Conservation (phyloP, 30 jellyfish, hydroid and myxozoan genomes). For the Aurelia sp. region DNA sequence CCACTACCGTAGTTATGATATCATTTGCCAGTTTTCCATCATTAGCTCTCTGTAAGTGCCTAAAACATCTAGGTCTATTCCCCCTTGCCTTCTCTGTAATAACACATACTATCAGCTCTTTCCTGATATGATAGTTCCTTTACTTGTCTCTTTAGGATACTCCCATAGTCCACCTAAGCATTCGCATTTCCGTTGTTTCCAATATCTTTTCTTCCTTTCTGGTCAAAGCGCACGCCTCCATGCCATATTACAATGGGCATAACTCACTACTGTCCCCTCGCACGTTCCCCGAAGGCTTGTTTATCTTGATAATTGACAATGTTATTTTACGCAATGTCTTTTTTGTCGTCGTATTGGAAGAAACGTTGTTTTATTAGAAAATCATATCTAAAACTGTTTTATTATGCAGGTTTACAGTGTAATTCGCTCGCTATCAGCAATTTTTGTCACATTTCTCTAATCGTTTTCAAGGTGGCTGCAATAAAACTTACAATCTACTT, state of each 20-base stretch:
- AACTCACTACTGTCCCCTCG: too few relatives aligned
- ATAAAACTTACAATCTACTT: conserved; percentile 14
- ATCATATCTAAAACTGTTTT: too few relatives aligned
- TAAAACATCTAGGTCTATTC: conserved; percentile 1
- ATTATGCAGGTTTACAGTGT: too few relatives aligned
- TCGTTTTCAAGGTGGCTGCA: neutral
- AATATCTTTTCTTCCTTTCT: conserved; percentile 1
- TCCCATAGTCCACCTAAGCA: neutral
- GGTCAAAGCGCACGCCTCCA: neutral
- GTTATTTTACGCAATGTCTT: too few relatives aligned
- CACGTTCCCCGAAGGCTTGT: too few relatives aligned
- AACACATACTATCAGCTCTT: conserved; percentile 11
- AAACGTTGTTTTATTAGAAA: too few relatives aligned
- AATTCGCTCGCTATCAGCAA: too few relatives aligned
- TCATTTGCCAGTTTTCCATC: neutral
- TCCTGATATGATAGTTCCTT: conserved; percentile 34
- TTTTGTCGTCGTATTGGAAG: too few relatives aligned
- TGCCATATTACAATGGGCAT: neutral
- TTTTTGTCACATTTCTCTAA: too few relatives aligned
- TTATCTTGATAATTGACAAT: too few relatives aligned
- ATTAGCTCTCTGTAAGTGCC: neutral
- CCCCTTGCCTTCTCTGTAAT: conserved; percentile 19
- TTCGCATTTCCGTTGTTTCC: conserved; percentile 14
- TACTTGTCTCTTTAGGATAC: conserved; percentile 5
- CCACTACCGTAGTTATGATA: neutral